phyloP scores from a whole-genome alignment of 2,113 vertebrate genomes.

The Melanotaenia duboulayi region DNA sequence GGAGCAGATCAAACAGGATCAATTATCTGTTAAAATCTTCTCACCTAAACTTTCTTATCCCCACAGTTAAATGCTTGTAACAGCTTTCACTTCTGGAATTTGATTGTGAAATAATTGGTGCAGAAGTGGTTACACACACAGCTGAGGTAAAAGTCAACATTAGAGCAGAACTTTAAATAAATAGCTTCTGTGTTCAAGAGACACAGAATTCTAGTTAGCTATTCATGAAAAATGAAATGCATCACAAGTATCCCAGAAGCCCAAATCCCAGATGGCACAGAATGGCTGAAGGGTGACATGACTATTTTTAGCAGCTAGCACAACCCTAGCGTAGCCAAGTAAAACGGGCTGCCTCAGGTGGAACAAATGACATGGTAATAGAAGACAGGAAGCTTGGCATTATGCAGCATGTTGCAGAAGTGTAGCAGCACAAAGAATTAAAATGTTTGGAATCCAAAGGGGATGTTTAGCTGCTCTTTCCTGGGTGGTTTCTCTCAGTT shows the following conservation, averaged over 20 bases:
- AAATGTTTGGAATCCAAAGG: background rate
- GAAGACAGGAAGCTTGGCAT: conserved; percentile 20
- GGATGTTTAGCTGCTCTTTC: background rate
- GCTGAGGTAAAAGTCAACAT: conserved; percentile 2
- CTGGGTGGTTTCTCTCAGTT: rapidly evolving
- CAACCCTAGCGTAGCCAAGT: conserved; percentile 41
- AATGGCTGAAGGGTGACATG: conserved; percentile 64
- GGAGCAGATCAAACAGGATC: conserved; percentile 26
- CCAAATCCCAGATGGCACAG: conserved; percentile 64
- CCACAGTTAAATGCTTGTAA: background rate
- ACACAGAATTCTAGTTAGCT: conserved; percentile 57
- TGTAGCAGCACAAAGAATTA: background rate
- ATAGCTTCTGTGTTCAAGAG: conserved; percentile 35
- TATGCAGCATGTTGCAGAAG: background rate
- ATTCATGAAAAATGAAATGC: conserved; percentile 71
- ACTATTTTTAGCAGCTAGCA: conserved; percentile 77
- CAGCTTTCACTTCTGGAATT: conserved; percentile 24
- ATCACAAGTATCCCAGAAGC: conserved; percentile 67
- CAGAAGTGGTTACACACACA: too few species aligned
- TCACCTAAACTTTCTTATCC: background rate
- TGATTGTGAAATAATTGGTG: background rate
- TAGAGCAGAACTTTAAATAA: conserved; percentile 42
- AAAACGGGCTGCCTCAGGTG: conserved; percentile 48
- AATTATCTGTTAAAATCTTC: conserved; percentile 13
- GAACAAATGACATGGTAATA: conserved; percentile 46